Base-by-base conservation (phyloP, 2,797 vertebrate genomes). In the Molossus molossus region DNA sequence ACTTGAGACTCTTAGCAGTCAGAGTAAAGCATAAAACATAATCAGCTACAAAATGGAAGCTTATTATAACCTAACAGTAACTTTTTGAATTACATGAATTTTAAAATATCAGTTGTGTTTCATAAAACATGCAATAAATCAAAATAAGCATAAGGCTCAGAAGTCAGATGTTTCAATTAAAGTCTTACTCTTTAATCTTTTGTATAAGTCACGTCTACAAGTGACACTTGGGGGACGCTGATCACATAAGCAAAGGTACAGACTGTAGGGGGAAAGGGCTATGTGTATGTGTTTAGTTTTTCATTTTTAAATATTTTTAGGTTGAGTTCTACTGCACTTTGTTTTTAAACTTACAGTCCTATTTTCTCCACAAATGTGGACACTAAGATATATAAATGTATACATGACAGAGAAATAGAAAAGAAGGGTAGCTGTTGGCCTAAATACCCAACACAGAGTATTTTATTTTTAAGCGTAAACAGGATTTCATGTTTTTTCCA, bases 401-500 rank as follows among this genome's bases (percentile, higher is more conserved):
- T 62, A 40, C 40, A 18, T 50, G 29, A 1, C 29, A 83, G 3
- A 75, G 33, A 87, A 87, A 92, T 9, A 72, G 25, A 84, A 64
- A 86, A 18, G 21, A 75, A 80, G 50, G 20, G n/a, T 2, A 33
- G 10, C 1, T 76, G 72, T 11, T 40, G 3, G 40, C 29, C 53
- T 6, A 83, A 87, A 87, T 67, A 65, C 3, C 53, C 29, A 82
- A 11, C 20, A 45, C 3, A 58, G 21, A 1, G 5, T 80, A 81
- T 76, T 77, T 92, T 67, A 60, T 27, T 18, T 81, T 82, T 82
- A 13, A 29, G 57, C 20, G 3, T 62, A 95, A 82, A 91, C 15
- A 84, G 72, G 21, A 60, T 10, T 79, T 40, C 18, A 37, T 90
- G 65, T 20, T 23, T 97, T 96, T 95, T 91, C 33, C 57, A 67